A percentile compares a stretch with the other conserved stretches of the same genome.
phyloP scores from a whole-genome alignment of 2,888 invertebrate species.

The Cosmopolites sordidus region DNA sequence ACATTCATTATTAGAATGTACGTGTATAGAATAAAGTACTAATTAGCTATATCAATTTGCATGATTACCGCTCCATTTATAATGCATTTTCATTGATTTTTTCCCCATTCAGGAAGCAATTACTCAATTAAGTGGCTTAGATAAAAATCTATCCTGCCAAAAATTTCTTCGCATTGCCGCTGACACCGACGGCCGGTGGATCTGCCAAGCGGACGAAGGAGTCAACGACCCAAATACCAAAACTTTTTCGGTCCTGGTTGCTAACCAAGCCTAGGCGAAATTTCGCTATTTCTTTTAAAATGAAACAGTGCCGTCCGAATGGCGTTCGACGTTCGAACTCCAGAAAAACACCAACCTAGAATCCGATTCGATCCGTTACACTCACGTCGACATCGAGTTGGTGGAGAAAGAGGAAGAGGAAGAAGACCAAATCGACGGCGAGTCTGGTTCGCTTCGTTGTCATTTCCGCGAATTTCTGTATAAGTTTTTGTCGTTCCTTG shows the following conservation, averaged over 20 bases:
- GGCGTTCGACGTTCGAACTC: slow-evolving; percentile 1
- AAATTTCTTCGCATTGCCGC: slow-evolving; percentile 1
- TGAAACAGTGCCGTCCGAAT: background rate
- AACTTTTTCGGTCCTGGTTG: slow-evolving; percentile 2
- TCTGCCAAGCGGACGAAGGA: background rate
- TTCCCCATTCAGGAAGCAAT: background rate
- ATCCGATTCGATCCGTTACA: background rate
- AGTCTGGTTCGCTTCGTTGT: too few species aligned
- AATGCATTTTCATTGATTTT: too few species aligned
- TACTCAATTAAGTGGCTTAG: background rate
- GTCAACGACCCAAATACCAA: slow-evolving; percentile 1
- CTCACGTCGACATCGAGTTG: background rate
- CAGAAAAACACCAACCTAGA: background rate
- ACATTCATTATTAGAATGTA: too few species aligned
- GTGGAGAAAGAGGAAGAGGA: too few species aligned
- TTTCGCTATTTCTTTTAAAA: background rate
- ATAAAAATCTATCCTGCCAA: slow-evolving; percentile 1
- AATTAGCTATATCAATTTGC: too few species aligned
- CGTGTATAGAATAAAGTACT: too few species aligned
- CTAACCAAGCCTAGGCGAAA: slow-evolving; percentile 8
- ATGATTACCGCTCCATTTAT: too few species aligned
- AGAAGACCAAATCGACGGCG: too few species aligned
- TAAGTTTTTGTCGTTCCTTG: too few species aligned
- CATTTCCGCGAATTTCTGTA: too few species aligned
- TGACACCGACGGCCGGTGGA: background rate